These are phyloP conservation scores for Parus major DNA, from an alignment of 2,113 vertebrate genomes.

Conservation along the genomic window DNA sequence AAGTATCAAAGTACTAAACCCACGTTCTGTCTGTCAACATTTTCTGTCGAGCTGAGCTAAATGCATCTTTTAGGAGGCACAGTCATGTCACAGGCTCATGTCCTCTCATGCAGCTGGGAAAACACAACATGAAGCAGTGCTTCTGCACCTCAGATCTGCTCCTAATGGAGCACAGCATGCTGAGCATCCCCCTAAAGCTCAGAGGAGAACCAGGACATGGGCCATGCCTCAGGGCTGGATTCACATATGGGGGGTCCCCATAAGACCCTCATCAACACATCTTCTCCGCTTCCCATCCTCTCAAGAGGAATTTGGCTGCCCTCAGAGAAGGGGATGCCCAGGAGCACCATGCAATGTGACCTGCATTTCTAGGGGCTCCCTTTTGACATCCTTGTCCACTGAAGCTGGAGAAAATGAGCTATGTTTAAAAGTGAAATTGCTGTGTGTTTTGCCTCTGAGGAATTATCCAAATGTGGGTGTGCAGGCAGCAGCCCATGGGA, in stretches of 20 bases:
- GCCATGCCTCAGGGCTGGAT: background rate
- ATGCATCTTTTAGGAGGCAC: slow-evolving; percentile 17
- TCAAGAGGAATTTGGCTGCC: background rate
- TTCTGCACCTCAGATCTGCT: slow-evolving; percentile 5
- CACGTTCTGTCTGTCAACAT: slow-evolving; percentile 31
- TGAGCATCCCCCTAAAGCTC: background rate
- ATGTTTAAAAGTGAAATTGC: background rate
- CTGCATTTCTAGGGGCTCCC: background rate
- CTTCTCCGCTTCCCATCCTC: background rate
- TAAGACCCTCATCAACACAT: background rate
- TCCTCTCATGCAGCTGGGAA: slow-evolving; percentile 45
- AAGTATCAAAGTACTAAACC: slow-evolving; percentile 40
- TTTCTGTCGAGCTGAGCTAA: slow-evolving; percentile 39
- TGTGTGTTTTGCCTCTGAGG: background rate
- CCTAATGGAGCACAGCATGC: background rate
- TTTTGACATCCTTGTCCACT: background rate
- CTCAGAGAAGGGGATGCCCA: background rate
- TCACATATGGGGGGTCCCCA: background rate
- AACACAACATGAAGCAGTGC: background rate
- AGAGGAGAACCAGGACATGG: background rate
- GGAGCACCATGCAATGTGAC: background rate
- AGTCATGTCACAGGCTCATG: slow-evolving; percentile 10
- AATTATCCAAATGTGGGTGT: accelerated
- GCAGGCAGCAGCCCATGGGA: background rate
- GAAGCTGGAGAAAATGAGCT: background rate